Percentiles rank a stretch among this genome's conserved stretches.
Conservation (phyloP, 2,797 vertebrate species). For the Cygnus olor region DNA sequence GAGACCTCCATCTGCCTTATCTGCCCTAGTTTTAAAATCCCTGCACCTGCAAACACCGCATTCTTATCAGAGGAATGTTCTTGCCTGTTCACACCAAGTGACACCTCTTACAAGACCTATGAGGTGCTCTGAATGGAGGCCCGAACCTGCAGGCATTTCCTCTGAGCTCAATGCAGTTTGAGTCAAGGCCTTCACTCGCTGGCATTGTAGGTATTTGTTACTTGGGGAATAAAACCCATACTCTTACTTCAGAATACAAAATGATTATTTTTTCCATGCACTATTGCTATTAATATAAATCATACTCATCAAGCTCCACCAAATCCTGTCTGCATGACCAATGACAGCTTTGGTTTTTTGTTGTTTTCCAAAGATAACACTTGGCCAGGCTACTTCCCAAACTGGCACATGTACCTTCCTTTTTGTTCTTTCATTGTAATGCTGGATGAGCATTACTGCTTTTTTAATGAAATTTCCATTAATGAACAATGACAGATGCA, state of each 20-base stretch:
- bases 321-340: background rate
- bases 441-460: background rate
- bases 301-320: background rate
- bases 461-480: background rate
- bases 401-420: background rate
- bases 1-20: background rate
- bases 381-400: background rate
- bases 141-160: accelerated
- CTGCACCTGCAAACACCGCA: background rate
- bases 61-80: background rate
- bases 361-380: background rate
- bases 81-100: background rate
- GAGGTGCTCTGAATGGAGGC: background rate
- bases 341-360: background rate
- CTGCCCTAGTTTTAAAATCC: background rate
- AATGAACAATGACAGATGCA: background rate
- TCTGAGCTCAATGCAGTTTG: background rate
- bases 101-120: background rate
- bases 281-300: background rate
- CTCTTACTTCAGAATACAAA: background rate
- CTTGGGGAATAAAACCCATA: background rate
- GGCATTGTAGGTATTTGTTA: background rate
- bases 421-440: background rate
- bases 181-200: background rate
- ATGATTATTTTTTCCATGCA: background rate